These are phyloP conservation scores for Channa maculata DNA, from an alignment of 2,113 vertebrate species.

Conservation along the genomic window DNA sequence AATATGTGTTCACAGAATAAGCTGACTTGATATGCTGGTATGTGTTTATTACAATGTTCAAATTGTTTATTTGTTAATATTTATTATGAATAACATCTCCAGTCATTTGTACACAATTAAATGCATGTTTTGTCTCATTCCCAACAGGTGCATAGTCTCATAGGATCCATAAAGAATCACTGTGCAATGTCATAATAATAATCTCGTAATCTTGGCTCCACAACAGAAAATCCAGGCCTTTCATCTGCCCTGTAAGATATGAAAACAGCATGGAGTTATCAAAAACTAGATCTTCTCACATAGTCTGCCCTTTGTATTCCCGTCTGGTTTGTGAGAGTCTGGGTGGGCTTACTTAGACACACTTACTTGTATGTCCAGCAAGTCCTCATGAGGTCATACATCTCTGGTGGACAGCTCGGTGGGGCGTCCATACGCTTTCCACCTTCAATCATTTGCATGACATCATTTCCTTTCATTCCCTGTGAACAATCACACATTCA, in stretches of 20 bases:
- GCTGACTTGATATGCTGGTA: too few species aligned
- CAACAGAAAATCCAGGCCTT: constrained; percentile 86
- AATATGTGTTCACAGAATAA: neutral
- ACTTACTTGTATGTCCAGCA: constrained; percentile 97
- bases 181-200: constrained; percentile 95
- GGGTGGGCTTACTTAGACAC: neutral
- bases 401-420: constrained; percentile 86
- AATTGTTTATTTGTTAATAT: neutral
- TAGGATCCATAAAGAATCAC: constrained; percentile 73
- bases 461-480: constrained; percentile 97
- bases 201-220: constrained; percentile 90
- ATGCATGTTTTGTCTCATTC: neutral
- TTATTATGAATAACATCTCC: constrained; percentile 2
- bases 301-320: neutral
- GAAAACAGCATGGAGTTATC: neutral
- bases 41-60: too few species aligned
- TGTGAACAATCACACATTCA: constrained; percentile 59
- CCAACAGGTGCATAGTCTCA: constrained; percentile 44
- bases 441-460: constrained; percentile 92
- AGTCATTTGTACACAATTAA: constrained; percentile 10
- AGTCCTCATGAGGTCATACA: constrained; percentile 90
- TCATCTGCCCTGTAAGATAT: constrained; percentile 84
- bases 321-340: neutral
- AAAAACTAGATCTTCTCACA: neutral
- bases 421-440: constrained; percentile 91